These are phyloP conservation scores for Myripristis murdjan DNA, from an alignment of 2,797 vertebrate genomes.

Conservation along the genomic window DNA sequence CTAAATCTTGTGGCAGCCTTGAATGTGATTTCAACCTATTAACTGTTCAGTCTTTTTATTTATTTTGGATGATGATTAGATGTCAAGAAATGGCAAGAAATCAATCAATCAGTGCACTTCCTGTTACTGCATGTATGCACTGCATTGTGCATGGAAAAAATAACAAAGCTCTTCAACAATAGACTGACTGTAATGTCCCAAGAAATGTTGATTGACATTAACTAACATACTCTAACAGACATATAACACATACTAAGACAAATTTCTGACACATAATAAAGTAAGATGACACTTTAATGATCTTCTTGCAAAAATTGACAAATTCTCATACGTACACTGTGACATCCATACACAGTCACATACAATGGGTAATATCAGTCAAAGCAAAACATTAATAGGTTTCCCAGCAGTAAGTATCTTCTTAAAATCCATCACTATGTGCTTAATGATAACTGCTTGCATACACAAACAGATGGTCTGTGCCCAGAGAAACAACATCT, in stretches of 20 bases:
- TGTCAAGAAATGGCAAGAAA: background rate
- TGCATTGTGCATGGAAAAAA: background rate
- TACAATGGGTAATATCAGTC: background rate
- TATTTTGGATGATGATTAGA: background rate
- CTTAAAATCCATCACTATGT: background rate
- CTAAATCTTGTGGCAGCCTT: too few relatives aligned
- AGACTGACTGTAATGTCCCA: too few relatives aligned
- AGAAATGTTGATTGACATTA: background rate
- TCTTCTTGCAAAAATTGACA: too few relatives aligned
- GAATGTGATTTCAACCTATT: too few relatives aligned
- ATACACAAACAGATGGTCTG: background rate
- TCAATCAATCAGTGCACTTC: background rate
- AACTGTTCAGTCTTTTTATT: too few relatives aligned
- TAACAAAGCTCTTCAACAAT: too few relatives aligned
- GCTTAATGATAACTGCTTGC: background rate
- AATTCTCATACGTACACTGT: background rate
- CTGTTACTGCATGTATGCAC: too few relatives aligned
- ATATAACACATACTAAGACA: background rate
- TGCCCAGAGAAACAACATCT: background rate
- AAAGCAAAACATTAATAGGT: background rate
- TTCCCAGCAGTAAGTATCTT: background rate
- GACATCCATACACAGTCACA: background rate
- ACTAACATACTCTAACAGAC: background rate
- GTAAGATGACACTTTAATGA: too few relatives aligned
- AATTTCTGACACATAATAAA: background rate